phyloP scores from a whole-genome alignment of 2,113 vertebrate species.

The Catagonus wagneri region DNA sequence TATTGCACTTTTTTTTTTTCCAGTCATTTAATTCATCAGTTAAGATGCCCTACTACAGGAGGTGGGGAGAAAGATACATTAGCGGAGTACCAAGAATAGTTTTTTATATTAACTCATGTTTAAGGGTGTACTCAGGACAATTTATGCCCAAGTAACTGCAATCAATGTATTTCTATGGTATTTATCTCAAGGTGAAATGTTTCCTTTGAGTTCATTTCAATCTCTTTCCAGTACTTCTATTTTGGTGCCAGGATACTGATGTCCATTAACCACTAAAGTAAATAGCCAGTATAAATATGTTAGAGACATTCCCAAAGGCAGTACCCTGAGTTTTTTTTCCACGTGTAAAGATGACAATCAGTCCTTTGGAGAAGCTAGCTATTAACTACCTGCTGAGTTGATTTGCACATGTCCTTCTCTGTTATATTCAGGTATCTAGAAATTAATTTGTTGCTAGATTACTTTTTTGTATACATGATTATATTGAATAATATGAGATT shows the following conservation, averaged over 20 bases:
- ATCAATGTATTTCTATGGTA: not conserved
- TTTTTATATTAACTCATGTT: conserved; percentile 60
- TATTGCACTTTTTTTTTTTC: not conserved
- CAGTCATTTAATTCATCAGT: conserved; percentile 57
- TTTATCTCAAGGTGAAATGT: conserved; percentile 69
- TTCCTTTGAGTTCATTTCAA: conserved; percentile 58
- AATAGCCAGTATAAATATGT: conserved; percentile 59
- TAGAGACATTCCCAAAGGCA: conserved; percentile 67
- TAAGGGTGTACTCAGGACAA: conserved; percentile 26
- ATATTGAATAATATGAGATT: conserved; percentile 79
- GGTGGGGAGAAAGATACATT: not conserved
- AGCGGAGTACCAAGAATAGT: not conserved
- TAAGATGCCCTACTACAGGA: not conserved
- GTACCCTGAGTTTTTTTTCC: not conserved
- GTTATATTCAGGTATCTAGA: conserved; percentile 77
- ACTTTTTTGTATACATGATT: conserved; percentile 76
- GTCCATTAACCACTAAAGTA: conserved; percentile 55
- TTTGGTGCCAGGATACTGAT: conserved; percentile 67
- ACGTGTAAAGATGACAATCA: conserved; percentile 68
- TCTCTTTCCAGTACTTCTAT: conserved; percentile 62
- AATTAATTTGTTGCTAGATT: conserved; percentile 83
- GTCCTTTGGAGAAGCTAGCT: conserved; percentile 68
- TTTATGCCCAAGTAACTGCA: conserved; percentile 55
- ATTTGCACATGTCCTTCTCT: conserved; percentile 74
- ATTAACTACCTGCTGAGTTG: conserved; percentile 82